Evolutionary conservation across 2,113 vertebrate genomes (phyloP).

Genomic region (Prunella fulvescens): DNA sequence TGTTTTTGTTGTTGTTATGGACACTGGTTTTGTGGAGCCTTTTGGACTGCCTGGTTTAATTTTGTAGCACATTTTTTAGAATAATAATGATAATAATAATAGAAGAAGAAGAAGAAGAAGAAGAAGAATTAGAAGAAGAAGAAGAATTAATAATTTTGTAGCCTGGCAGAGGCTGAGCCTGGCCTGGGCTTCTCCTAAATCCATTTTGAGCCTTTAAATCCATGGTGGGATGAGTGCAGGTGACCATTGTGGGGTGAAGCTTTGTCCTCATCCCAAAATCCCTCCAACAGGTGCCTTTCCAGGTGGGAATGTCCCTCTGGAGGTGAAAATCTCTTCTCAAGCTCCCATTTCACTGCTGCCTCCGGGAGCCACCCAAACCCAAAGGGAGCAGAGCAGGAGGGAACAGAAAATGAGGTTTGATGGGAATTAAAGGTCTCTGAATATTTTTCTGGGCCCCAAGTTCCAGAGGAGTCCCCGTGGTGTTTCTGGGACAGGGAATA

Average conservation of each 20-base stretch:
- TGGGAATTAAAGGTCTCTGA: background rate
- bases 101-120: no score
- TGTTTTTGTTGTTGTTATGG: fast-evolving
- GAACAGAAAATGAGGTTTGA: background rate
- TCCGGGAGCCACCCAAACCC: background rate
- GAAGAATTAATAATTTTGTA: no score
- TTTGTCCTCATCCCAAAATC: fast-evolving
- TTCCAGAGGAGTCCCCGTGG: background rate
- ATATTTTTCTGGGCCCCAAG: background rate
- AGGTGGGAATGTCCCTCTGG: background rate
- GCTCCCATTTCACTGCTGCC: background rate
- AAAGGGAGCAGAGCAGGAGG: background rate
- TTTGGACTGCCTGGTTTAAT: fast-evolving
- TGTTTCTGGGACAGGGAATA: background rate
- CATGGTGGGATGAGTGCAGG: fast-evolving
- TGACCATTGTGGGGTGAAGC: background rate
- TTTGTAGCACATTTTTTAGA: no score
- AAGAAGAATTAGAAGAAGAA: no score
- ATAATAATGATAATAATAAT: no score
- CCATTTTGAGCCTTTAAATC: background rate
- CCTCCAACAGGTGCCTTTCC: background rate
- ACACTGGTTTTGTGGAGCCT: fast-evolving
- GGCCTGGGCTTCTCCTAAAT: background rate
- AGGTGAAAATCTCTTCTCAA: background rate
- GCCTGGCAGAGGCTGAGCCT: background rate